phyloP scores from a whole-genome alignment of 2,888 invertebrate genomes.

The Holacanthella duospinosa region DNA sequence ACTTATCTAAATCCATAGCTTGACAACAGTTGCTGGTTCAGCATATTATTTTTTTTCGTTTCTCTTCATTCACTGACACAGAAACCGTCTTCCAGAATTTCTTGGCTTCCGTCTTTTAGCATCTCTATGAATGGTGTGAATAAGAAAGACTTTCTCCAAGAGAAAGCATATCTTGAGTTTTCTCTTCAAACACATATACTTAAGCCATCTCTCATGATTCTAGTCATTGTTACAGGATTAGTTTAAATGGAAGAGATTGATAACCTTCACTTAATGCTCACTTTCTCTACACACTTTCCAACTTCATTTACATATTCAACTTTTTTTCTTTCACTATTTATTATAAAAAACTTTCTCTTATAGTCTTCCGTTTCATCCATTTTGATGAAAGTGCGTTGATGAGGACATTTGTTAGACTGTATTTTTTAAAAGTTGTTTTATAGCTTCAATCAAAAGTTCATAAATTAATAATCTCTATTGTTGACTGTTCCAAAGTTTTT shows the following conservation, averaged over 20 bases:
- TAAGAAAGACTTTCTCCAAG: neutral
- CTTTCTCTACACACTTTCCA: neutral
- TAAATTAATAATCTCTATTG: no score
- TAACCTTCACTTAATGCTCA: neutral
- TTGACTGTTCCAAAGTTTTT: no score
- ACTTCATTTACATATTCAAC: neutral
- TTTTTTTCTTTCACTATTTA: no score
- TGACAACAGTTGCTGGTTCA: neutral
- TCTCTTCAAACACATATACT: neutral
- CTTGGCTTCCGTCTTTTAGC: neutral
- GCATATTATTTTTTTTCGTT: neutral
- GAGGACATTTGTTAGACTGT: no score
- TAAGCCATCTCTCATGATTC: neutral
- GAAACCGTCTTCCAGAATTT: neutral
- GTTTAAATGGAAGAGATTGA: constrained; percentile 6
- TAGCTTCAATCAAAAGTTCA: no score
- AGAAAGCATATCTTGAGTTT: neutral
- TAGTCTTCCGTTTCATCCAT: no score
- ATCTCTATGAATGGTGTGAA: neutral
- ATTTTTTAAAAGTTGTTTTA: no score
- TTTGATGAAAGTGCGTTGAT: no score
- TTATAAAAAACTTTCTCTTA: no score
- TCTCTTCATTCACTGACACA: neutral
- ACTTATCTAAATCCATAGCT: neutral
- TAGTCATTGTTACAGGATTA: neutral